These are phyloP conservation scores for Lydus trimaculatus DNA, from an alignment of 2,888 invertebrate genomes.

Conservation along the genomic window DNA sequence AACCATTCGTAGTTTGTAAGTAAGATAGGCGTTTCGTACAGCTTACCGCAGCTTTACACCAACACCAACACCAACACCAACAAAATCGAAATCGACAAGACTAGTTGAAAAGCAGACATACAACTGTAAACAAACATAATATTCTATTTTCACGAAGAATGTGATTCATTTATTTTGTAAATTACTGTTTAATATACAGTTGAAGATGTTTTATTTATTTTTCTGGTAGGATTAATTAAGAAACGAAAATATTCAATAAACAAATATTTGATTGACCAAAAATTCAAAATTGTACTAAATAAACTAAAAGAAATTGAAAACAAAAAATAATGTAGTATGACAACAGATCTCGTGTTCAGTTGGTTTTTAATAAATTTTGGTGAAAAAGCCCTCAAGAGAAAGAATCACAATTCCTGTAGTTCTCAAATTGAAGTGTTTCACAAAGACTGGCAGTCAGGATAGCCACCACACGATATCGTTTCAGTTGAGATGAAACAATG, in stretches of 20 bases:
- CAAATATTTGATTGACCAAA: background rate
- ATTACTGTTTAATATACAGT: background rate
- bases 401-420: conserved; percentile 1
- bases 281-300: background rate
- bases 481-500: conserved; percentile 25
- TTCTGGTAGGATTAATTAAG: background rate
- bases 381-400: background rate
- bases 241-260: background rate
- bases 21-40: conserved; percentile 36
- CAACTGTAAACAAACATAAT: too few species aligned
- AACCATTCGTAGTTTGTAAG: conserved; percentile 45
- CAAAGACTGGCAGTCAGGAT: conserved; percentile 47
- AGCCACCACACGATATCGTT: conserved; percentile 45
- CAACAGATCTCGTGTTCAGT: background rate
- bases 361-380: conserved; percentile 7
- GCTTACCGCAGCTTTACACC: conserved; percentile 39
- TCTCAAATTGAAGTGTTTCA: conserved; percentile 39
- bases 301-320: background rate
- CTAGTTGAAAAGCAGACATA: conserved; percentile 33
- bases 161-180: background rate
- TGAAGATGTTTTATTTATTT: background rate
- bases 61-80: conserved; percentile 21
- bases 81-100: conserved; percentile 39
- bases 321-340: background rate
- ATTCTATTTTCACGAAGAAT: too few species aligned